These are phyloP conservation scores for Numenius phaeopus DNA, from an alignment of 2,797 vertebrate genomes.

Conservation along the genomic window DNA sequence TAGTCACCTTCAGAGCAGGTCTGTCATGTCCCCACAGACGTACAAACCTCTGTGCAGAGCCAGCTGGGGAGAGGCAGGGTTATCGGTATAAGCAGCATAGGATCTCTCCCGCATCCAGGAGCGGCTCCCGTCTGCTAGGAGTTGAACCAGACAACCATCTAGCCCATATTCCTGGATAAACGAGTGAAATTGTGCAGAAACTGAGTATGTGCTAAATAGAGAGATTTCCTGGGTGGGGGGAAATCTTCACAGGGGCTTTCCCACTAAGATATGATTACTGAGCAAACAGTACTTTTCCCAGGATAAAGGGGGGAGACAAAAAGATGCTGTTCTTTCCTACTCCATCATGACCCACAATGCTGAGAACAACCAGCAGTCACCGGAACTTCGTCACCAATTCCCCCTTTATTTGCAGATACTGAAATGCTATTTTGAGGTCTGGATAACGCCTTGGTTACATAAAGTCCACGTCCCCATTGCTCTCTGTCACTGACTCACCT, in stretches of 20 bases:
- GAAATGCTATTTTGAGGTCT: slow-evolving; percentile 87
- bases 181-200: background rate
- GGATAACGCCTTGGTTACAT: slow-evolving; percentile 85
- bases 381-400: background rate
- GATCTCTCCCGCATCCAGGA: background rate
- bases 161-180: background rate
- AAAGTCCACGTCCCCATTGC: slow-evolving; percentile 61
- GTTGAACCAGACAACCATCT: background rate
- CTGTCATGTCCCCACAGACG: background rate
- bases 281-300: background rate
- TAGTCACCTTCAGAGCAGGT: background rate
- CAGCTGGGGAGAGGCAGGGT: background rate
- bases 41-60: background rate
- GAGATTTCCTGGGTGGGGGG: background rate
- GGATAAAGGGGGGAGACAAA: background rate
- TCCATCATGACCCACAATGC: background rate
- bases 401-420: slow-evolving; percentile 81
- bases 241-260: background rate
- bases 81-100: background rate
- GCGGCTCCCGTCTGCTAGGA: background rate
- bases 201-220: background rate
- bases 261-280: background rate
- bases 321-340: background rate
- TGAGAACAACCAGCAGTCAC: background rate
- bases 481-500: slow-evolving; percentile 71